Conservation (phyloP, 2,113 vertebrate species). For the Cavia aperea region DNA sequence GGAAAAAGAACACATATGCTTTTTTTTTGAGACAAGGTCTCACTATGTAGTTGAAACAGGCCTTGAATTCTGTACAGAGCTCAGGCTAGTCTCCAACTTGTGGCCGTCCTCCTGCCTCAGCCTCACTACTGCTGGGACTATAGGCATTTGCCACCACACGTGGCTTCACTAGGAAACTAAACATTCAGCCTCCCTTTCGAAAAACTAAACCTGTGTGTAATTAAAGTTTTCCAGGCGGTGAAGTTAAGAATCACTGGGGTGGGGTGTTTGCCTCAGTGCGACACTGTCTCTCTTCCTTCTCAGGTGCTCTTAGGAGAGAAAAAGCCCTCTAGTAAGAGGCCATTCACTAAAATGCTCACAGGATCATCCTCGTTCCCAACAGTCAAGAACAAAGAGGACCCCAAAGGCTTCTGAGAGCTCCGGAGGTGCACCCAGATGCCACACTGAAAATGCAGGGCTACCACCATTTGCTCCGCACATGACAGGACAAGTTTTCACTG, state of each 20-base stretch:
- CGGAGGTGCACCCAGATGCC: background rate
- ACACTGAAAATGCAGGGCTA: background rate
- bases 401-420: background rate
- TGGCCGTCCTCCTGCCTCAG: background rate
- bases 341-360: constrained; percentile 8
- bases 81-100: background rate
- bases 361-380: background rate
- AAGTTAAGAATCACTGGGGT: background rate
- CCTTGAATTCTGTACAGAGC: background rate
- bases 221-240: background rate
- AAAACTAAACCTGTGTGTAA: background rate
- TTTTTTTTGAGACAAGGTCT: background rate
- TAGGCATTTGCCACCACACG: background rate
- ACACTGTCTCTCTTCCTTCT: background rate
- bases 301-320: background rate
- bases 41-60: background rate
- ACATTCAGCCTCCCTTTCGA: background rate
- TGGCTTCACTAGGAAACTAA: constrained; percentile 1
- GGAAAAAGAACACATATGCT: background rate
- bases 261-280: background rate
- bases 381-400: constrained; percentile 25
- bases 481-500: constrained; percentile 6
- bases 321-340: background rate
- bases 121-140: background rate
- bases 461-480: background rate